A percentile compares a stretch with the other conserved stretches of the same genome.
Conservation (phyloP, 2,888 invertebrate species). For the Leptothorax acervorum region DNA sequence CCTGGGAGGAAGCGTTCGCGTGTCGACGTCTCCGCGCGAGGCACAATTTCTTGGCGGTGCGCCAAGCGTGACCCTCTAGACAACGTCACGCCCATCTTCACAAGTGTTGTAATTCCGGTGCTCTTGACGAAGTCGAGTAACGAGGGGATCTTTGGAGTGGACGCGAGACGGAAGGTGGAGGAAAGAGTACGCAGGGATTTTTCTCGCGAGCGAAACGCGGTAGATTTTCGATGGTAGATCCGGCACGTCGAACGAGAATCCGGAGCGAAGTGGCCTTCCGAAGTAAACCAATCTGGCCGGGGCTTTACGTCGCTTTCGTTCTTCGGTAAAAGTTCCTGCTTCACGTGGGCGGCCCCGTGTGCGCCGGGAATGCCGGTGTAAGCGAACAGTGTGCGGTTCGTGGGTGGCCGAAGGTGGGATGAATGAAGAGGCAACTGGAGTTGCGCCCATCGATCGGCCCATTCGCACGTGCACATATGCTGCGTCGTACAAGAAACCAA, state of each 20-base stretch:
- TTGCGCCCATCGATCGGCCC: slow-evolving; percentile 66
- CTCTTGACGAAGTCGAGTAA: slow-evolving; percentile 43
- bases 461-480: slow-evolving; percentile 44
- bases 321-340: slow-evolving; percentile 71
- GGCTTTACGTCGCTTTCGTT: slow-evolving; percentile 74
- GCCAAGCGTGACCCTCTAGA: slow-evolving; percentile 26
- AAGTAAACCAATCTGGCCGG: slow-evolving; percentile 77
- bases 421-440: slow-evolving; percentile 63
- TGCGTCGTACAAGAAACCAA: slow-evolving; percentile 9
- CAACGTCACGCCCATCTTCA: slow-evolving; percentile 26
- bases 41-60: slow-evolving; percentile 33
- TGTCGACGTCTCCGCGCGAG: slow-evolving; percentile 27
- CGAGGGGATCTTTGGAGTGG: background rate
- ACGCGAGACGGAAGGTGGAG: background rate
- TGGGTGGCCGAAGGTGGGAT: slow-evolving; percentile 47
- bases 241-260: slow-evolving; percentile 66
- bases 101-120: slow-evolving; percentile 41
- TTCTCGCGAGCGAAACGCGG: slow-evolving; percentile 45
- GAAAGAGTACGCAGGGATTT: slow-evolving; percentile 50
- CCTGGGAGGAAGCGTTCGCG: slow-evolving; percentile 16
- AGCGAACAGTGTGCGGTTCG: slow-evolving; percentile 13
- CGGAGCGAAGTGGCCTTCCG: slow-evolving; percentile 70
- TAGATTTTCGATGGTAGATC: slow-evolving; percentile 60
- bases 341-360: slow-evolving; percentile 24
- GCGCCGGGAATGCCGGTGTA: background rate